Evolutionary conservation across 2,797 vertebrate genomes (phyloP).

Genomic region (Aplochiton taeniatus): DNA sequence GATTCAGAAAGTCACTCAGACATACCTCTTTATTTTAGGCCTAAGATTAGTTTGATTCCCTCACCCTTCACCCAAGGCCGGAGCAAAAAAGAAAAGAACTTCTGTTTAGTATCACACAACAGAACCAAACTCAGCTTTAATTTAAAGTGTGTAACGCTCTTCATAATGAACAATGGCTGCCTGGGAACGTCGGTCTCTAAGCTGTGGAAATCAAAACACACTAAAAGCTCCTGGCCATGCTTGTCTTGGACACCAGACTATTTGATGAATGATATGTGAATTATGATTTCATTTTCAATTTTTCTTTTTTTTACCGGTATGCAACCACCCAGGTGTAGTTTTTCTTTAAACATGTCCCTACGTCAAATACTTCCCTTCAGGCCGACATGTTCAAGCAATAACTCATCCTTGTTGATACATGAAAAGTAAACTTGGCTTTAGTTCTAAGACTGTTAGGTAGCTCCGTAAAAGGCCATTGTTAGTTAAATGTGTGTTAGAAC

Average conservation of each 20-base stretch:
- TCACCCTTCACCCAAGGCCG: slow-evolving; percentile 24
- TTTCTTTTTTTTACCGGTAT: slow-evolving; percentile 37
- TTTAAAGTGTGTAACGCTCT: slow-evolving; percentile 48
- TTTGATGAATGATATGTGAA: slow-evolving; percentile 52
- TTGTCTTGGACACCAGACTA: slow-evolving; percentile 58
- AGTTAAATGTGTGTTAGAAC: background rate
- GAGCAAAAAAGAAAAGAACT: slow-evolving; percentile 25
- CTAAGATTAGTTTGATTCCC: slow-evolving; percentile 27
- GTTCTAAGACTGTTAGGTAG: no score
- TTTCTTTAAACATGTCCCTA: slow-evolving; percentile 16
- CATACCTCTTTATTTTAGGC: slow-evolving; percentile 10
- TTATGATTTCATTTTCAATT: no score
- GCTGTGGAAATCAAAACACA: slow-evolving; percentile 57
- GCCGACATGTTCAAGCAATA: background rate
- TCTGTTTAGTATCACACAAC: slow-evolving; percentile 50
- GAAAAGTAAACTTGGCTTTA: background rate
- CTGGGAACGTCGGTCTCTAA: slow-evolving; percentile 43
- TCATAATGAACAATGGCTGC: slow-evolving; percentile 46
- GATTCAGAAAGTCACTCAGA: no score
- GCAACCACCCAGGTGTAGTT: slow-evolving; percentile 49
- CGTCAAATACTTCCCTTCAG: background rate
- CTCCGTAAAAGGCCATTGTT: background rate
- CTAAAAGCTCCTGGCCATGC: slow-evolving; percentile 52
- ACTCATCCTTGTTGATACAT: slow-evolving; percentile 14
- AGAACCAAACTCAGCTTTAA: slow-evolving; percentile 10